Evolutionary conservation across 2,888 invertebrate species (phyloP), one percentile per base, ranked within the genome.

Genomic region (Dusona sp.): DNA sequence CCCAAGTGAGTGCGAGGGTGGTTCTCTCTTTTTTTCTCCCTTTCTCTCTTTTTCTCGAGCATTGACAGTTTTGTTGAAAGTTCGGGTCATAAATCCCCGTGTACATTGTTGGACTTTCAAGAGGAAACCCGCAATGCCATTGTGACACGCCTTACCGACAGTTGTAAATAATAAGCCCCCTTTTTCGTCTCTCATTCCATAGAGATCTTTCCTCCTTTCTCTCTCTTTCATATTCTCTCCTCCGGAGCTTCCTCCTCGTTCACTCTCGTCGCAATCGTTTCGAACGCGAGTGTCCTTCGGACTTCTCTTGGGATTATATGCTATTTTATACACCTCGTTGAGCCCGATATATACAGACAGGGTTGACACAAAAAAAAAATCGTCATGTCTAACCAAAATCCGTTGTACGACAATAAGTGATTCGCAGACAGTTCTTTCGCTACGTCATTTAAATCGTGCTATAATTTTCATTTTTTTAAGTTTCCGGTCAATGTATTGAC

Each of bases 11-110:
- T 85, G 85, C 82, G 85, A 87, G 86, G 84, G 83, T 85, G 77
- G 86, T 48, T 45, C 73, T 48, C 70, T 79, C 61, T 61, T 54
- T 38, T 73, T 45, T 54, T 79, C 57, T 68, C 54, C 33, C 45
- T 67, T 29, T 54, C 29, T 81, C 67, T 67, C 45, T 74, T 42
- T 67, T 51, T 51, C 74, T 81, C 73, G 89, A 86, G 89, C 92
- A 94, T 94, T 94, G 94, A 94, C 92, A 92, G 91, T 93, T 93
- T 92, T 92, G 94, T 93, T 94, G 94, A 94, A 94, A 94, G 94
- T 94, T 93, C 90, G 90, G 88, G 89, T 90, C 93, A 92, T 94
- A 94, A 94, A 94, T 94, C 92, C 90, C 86, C 88, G 87, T 85
- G 88, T 88, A 90, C 90, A 93, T 94, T 94, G 93, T 94, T 90